These are phyloP conservation scores for Balanococcus diminutus DNA, from an alignment of 2,888 invertebrate genomes.

Conservation along the genomic window DNA sequence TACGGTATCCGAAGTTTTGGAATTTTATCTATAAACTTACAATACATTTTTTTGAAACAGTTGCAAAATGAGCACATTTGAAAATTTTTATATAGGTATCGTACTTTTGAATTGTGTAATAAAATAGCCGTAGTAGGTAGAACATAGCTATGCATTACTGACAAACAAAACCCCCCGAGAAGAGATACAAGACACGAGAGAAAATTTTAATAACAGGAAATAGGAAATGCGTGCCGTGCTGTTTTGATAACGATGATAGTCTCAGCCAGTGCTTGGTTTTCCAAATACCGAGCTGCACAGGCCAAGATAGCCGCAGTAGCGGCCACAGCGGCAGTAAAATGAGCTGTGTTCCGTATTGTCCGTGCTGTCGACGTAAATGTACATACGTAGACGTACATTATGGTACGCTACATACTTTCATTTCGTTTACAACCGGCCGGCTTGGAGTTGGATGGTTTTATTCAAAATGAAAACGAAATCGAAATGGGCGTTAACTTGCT, in stretches of 20 bases:
- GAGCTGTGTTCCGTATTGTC: background rate
- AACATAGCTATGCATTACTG: background rate
- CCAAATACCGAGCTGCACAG: background rate
- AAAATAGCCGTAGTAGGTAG: too few species aligned
- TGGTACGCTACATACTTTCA: background rate
- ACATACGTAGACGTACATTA: too few species aligned
- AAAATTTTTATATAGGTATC: too few species aligned
- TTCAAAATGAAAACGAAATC: conserved; percentile 15
- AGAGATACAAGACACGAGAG: too few species aligned
- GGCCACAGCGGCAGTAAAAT: background rate
- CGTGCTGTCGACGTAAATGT: background rate
- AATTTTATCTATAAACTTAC: too few species aligned
- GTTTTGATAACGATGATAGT: background rate
- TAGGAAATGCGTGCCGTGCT: conserved; percentile 15
- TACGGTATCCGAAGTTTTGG: too few species aligned
- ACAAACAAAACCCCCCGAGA: background rate
- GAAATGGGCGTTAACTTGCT: conserved; percentile 11
- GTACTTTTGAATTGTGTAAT: too few species aligned
- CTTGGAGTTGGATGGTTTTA: background rate
- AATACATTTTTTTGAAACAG: too few species aligned
- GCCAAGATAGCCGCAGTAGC: background rate
- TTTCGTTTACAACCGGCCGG: background rate
- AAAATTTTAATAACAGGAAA: conserved; percentile 7
- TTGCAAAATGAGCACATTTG: too few species aligned
- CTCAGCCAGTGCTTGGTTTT: background rate